Evolutionary conservation across 2,113 vertebrate species (phyloP), one percentile per base, ranked within the genome.

Genomic region (Antechinus flavipes): DNA sequence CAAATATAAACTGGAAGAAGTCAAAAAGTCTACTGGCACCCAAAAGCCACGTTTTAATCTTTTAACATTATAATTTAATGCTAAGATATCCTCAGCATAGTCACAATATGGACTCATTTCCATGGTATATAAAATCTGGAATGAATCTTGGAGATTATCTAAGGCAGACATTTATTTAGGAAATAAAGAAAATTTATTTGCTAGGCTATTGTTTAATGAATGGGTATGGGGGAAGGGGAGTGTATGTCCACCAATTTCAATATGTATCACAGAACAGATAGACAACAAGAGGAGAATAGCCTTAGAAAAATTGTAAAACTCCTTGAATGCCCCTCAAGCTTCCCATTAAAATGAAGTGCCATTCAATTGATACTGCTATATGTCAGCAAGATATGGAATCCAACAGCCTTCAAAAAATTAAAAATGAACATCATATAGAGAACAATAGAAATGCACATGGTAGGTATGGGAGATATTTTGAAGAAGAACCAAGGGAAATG

Each of bases 1-100:
- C 58, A 95, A 92, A 95, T 49, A 49, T 84, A 90, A 91, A 90
- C n/a, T 0, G 3, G 46, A 95, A 93, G 47, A 94, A 96, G 93
- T 52, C 0, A 94, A 46, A 94, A 90, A 27, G 61, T 10, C 68
- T 91, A 12, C 55, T 91, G 46, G 47, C 61, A 90, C n/a, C 23
- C 92, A 93, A 92, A 93, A 95, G 22, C 1, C 5, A 8, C 22
- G 35, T 35, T 14, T n/a, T 76, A n/a, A 76, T 76, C n/a, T 76
- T 58, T 76, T n/a, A 19, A 76, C 5, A n/a, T 76, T 76, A 35
- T 76, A 76, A 76, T 76, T n/a, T 35, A n/a, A 19, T 76, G 16
- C n/a, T 23, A 14, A 42, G 23, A 84, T 42, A 84, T 42, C 16
- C 16, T 84, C 61, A 84, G n/a, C 22, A 84, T 0, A 23, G 35